Conservation (phyloP, 2,888 invertebrate species). For the Ornithoptera alexandrae region DNA sequence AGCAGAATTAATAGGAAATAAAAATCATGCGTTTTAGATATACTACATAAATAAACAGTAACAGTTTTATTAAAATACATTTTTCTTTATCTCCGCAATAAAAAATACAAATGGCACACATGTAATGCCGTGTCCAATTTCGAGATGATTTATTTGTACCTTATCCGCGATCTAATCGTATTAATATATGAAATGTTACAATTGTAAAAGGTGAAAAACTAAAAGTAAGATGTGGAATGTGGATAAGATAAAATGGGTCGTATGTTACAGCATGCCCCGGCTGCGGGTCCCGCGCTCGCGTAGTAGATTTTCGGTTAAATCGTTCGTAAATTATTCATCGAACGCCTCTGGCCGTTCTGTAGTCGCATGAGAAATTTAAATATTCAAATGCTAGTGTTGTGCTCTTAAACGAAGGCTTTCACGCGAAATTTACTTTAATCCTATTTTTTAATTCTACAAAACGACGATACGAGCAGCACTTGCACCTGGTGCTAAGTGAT, state of each 20-base stretch:
- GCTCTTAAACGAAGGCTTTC: not conserved
- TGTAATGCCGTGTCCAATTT: too few relatives aligned
- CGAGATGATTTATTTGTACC: too few relatives aligned
- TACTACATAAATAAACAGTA: too few relatives aligned
- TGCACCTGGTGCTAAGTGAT: too few relatives aligned
- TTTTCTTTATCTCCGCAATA: too few relatives aligned
- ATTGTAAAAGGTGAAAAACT: not conserved
- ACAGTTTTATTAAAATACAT: too few relatives aligned
- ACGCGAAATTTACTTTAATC: too few relatives aligned
- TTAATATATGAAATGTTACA: not conserved
- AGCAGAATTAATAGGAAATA: too few relatives aligned
- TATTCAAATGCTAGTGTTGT: slow-evolving; percentile 3
- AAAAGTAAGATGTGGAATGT: not conserved
- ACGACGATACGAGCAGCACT: too few relatives aligned
- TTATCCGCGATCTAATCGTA: not conserved
- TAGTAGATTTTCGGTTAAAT: slow-evolving; percentile 6
- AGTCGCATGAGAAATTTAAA: slow-evolving; percentile 8
- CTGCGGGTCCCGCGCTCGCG: not conserved
- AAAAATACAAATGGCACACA: too few relatives aligned
- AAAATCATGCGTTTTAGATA: too few relatives aligned
- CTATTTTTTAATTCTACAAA: too few relatives aligned
- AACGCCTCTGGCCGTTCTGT: slow-evolving; percentile 8
- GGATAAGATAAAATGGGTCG: not conserved
- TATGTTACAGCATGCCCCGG: not conserved
- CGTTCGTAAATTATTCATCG: slow-evolving; percentile 24